Evolutionary conservation across 2,113 vertebrate genomes (phyloP).

Genomic region (Notothenia coriiceps): DNA sequence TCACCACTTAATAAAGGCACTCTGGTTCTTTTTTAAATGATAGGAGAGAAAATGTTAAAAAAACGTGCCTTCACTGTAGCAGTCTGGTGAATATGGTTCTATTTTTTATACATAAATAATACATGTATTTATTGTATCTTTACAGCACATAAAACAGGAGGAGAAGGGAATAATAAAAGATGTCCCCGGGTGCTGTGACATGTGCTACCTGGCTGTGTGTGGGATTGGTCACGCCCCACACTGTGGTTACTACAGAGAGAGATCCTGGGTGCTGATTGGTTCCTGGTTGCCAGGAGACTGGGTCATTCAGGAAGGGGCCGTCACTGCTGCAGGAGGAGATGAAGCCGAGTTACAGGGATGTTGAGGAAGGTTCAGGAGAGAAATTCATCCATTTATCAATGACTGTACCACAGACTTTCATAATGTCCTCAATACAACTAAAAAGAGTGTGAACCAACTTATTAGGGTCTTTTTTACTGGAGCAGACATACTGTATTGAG

Average conservation of each 20-base stretch:
- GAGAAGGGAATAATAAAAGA: neutral
- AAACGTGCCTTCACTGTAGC: neutral
- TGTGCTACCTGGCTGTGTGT: constrained; percentile 93
- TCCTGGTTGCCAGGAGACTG: constrained; percentile 90
- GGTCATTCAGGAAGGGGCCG: constrained; percentile 83
- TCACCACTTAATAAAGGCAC: too few relatives aligned
- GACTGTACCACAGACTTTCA: constrained; percentile 20
- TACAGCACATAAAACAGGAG: constrained; percentile 6
- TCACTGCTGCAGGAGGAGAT: constrained; percentile 74
- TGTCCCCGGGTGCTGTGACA: constrained; percentile 38
- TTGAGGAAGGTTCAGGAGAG: constrained; percentile 17
- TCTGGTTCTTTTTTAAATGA: too few relatives aligned
- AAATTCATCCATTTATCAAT: constrained; percentile 24
- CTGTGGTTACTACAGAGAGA: constrained; percentile 97
- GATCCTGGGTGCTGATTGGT: constrained; percentile 94
- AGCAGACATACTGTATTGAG: neutral
- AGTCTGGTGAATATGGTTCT: neutral
- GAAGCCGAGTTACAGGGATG: constrained; percentile 52
- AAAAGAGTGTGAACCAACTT: neutral
- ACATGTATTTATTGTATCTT: neutral
- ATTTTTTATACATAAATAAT: neutral
- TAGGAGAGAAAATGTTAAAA: too few relatives aligned
- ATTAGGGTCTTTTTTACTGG: neutral
- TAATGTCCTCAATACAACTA: neutral
- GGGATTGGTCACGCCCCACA: constrained; percentile 97